Evolutionary conservation across 2,113 vertebrate species (phyloP), one percentile per base, ranked within the genome.

Genomic region (zebrafish (Danio rerio)): DNA sequence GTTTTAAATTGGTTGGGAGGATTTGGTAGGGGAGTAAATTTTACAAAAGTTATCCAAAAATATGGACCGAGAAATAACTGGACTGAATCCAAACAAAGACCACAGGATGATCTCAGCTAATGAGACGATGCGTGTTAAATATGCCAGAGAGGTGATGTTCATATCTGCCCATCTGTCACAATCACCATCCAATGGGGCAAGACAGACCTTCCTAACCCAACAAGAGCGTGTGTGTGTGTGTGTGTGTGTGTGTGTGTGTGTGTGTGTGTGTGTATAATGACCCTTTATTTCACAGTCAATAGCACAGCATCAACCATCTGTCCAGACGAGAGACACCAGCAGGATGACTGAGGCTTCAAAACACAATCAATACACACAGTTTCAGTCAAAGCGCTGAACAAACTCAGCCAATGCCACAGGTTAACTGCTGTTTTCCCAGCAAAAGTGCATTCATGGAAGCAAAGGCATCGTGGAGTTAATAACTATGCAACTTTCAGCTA

Each of bases 281-380:
- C 75, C 75, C 20, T 50, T 77, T 49, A 63, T 71, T 45, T 52
- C 55, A 72, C 21, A 42, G 69, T 50, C 80, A 81, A 49, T 45
- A 59, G 43, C 50, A 20, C 79, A 70, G 45, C 80, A 61, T 81
- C 16, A 40, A 72, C 80, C 80, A 81, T 73, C 69, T 81, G 80
- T 62, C 56, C 45, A 42, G 20, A 61, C 18, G 58, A 52, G 80
- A 81, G 43, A 72, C 80, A 49, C 59, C 69, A 31, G 56, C 58
- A 70, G 70, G 80, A 81, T 56, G 18, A 81, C 31, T 1, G 21
- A 49, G 11, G 11, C 53, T 10, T 49, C 13, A 47, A 59, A 76
- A 76, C 5, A n/a, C 31, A 58, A 74, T 58, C 72, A 58, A 58
- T 58, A 45, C 21, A 16, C 9, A 69, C 66, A 69, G 7, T 21